Conservation (phyloP, 2,888 invertebrate species). For the Agonopterix alstromeriana region DNA sequence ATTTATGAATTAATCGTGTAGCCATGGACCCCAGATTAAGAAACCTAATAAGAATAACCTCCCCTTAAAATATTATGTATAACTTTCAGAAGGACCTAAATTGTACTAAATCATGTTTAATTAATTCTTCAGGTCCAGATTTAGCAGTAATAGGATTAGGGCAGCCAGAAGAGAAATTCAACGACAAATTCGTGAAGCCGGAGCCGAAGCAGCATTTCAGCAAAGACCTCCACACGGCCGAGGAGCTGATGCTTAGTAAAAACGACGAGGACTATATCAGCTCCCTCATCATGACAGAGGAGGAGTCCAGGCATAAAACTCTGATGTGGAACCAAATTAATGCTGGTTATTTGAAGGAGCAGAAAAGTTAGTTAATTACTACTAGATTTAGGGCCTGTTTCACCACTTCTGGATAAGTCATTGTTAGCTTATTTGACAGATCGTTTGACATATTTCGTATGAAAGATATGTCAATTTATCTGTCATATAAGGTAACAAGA, state of each 20-base stretch:
- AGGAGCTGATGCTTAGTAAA: constrained; percentile 82
- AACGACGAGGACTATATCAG: constrained; percentile 95
- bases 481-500: too few species aligned
- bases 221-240: constrained; percentile 44
- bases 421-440: too few species aligned
- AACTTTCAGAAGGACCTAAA: not conserved
- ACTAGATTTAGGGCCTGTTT: too few species aligned
- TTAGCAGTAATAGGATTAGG: constrained; percentile 87
- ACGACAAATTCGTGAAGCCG: constrained; percentile 49
- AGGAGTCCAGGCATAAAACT: constrained; percentile 89
- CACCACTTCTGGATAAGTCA: too few species aligned
- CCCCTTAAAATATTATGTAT: too few species aligned
- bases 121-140: constrained; percentile 76
- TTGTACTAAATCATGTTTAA: constrained; percentile 2
- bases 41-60: too few species aligned
- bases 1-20: too few species aligned
- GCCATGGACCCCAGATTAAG: too few species aligned
- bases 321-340: constrained; percentile 92
- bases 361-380: constrained; percentile 77
- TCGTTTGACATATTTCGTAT: too few species aligned
- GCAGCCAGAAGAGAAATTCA: constrained; percentile 38
- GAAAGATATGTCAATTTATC: too few species aligned
- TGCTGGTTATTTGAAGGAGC: constrained; percentile 89
- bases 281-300: constrained; percentile 84
- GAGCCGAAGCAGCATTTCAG: constrained; percentile 41